Conservation (phyloP, 2,797 vertebrate species). For the Erithacus rubecula region DNA sequence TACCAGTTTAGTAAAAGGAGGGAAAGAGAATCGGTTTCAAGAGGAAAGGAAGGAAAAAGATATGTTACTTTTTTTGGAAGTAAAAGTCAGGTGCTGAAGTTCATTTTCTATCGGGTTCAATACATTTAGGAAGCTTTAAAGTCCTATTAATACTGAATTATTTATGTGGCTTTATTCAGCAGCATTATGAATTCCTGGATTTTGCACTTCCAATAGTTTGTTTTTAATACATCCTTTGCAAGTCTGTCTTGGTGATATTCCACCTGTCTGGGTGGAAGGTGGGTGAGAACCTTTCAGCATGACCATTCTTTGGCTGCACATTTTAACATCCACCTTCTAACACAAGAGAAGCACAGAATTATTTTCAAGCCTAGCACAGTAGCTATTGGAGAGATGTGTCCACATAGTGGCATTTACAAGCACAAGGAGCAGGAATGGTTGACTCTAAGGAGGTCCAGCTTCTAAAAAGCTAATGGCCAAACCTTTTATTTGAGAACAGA, state of each 20-base stretch:
- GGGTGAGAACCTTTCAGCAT: neutral
- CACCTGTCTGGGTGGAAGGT: neutral
- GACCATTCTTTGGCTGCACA: neutral
- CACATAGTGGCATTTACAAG: neutral
- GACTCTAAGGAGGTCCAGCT: neutral
- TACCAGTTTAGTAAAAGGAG: neutral
- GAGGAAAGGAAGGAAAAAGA: neutral
- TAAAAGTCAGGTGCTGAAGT: neutral
- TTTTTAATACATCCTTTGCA: neutral
- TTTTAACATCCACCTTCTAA: neutral
- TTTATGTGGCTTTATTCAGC: neutral
- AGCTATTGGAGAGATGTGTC: neutral
- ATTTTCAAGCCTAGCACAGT: neutral
- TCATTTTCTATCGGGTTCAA: neutral
- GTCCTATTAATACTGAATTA: neutral
- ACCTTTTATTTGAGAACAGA: neutral
- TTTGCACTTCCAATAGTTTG: neutral
- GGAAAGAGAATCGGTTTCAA: neutral
- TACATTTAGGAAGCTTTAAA: neutral
- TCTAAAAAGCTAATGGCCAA: neutral
- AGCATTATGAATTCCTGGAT: neutral
- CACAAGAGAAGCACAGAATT: neutral
- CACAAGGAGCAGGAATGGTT: neutral
- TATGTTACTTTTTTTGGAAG: neutral
- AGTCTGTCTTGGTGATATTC: neutral